Evolutionary conservation across 2,888 invertebrate species (phyloP).

Genomic region (Eristalis tenax): DNA sequence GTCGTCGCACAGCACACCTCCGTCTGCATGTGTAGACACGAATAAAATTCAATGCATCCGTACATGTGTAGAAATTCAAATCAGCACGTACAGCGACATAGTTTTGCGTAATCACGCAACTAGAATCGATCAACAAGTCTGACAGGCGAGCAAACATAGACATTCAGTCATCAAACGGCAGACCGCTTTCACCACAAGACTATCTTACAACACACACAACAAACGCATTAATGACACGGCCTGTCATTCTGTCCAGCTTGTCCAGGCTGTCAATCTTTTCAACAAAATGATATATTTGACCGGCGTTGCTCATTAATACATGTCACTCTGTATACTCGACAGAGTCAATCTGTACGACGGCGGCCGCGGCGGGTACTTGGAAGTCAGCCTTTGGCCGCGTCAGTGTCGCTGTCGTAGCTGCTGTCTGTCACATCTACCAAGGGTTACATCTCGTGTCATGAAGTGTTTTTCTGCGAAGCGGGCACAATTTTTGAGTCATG

Average conservation of each 20-base stretch:
- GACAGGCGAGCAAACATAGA: slow-evolving; percentile 51
- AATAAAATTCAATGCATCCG: neutral
- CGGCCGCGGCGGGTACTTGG: slow-evolving; percentile 28
- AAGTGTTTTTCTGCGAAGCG: slow-evolving; percentile 46
- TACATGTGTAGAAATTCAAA: slow-evolving; percentile 45
- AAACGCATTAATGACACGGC: slow-evolving; percentile 54
- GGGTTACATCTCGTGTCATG: slow-evolving; percentile 69
- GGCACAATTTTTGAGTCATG: slow-evolving; percentile 60
- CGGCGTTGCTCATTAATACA: slow-evolving; percentile 70
- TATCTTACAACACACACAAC: slow-evolving; percentile 17
- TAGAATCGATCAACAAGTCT: slow-evolving; percentile 61
- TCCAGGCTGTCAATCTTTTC: slow-evolving; percentile 68
- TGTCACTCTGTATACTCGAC: slow-evolving; percentile 66
- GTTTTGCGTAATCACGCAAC: slow-evolving; percentile 68
- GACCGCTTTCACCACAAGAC: slow-evolving; percentile 52
- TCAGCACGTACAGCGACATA: slow-evolving; percentile 57
- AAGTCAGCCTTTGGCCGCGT: slow-evolving; percentile 55
- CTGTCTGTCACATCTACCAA: slow-evolving; percentile 55
- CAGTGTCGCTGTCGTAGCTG: slow-evolving; percentile 34
- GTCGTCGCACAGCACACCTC: neutral
- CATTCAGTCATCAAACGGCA: slow-evolving; percentile 55
- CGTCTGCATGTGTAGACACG: neutral
- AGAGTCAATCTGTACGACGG: slow-evolving; percentile 56
- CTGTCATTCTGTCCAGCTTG: slow-evolving; percentile 67
- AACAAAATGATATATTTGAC: slow-evolving; percentile 70